phyloP scores from a whole-genome alignment of 2,113 vertebrate species.

The Accipiter virgatus region DNA sequence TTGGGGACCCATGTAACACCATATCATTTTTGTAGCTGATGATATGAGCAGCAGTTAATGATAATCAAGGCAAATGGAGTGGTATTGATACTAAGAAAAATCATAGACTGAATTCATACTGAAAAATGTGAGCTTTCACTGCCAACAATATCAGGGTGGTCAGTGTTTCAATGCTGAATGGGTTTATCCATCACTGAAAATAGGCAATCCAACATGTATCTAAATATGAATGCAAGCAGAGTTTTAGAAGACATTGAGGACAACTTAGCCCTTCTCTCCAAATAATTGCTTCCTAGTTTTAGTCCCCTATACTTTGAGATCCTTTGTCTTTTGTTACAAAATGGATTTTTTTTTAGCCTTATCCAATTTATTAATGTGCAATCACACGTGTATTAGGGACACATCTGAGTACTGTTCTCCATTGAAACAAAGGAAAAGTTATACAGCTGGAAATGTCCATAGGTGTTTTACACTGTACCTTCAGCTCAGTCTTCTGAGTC shows the following conservation, averaged over 20 bases:
- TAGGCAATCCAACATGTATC: background rate
- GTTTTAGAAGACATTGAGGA: background rate
- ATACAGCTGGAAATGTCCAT: background rate
- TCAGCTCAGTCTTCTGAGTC: background rate
- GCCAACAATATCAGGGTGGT: background rate
- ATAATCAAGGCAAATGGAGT: background rate
- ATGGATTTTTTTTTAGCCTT: background rate
- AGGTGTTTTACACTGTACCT: background rate
- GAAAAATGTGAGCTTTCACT: background rate
- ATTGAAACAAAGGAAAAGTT: background rate
- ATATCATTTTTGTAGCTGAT: background rate
- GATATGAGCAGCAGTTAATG: background rate
- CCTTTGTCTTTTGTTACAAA: background rate
- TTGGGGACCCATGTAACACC: background rate
- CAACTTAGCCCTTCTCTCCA: background rate
- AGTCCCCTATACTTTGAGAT: background rate
- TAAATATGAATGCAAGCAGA: background rate
- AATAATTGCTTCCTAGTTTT: background rate
- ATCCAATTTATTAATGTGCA: background rate
- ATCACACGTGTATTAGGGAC: background rate
- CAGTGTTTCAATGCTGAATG: background rate
- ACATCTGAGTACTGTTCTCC: background rate
- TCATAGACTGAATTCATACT: background rate
- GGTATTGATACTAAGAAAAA: background rate
- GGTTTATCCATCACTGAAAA: background rate